Conservation (phyloP, 2,888 invertebrate species). For the Eupeodes luniger region DNA sequence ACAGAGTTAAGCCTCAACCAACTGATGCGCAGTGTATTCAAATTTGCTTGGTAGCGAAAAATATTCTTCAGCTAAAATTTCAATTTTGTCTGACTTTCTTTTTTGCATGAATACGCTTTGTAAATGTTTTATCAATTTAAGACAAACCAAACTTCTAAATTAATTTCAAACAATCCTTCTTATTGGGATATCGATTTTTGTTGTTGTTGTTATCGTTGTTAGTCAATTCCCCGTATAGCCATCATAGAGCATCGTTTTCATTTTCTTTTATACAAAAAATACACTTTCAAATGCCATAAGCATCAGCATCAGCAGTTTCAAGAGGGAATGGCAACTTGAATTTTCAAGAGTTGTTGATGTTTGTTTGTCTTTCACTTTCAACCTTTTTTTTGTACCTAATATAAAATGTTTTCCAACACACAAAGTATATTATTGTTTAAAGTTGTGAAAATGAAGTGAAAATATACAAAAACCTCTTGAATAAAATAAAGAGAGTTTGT, state of each 20-base stretch:
- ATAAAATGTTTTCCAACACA: not conserved
- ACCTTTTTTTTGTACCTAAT: not conserved
- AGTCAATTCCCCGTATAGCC: not conserved
- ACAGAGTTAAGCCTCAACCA: no score
- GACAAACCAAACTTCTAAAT: not conserved
- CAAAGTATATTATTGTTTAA: not conserved
- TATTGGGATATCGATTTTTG: constrained; percentile 12
- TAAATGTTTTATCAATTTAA: not conserved
- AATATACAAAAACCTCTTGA: not conserved
- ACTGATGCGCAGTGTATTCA: not conserved
- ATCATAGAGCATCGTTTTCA: not conserved
- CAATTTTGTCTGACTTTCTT: no score
- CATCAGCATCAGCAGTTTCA: not conserved
- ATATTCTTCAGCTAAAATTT: no score
- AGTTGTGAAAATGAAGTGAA: not conserved
- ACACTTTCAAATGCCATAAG: constrained; percentile 1
- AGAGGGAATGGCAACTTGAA: not conserved
- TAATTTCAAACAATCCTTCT: not conserved
- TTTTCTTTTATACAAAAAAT: not conserved
- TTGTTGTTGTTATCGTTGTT: not conserved
- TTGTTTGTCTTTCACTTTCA: constrained; percentile 38
- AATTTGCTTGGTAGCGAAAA: not conserved
- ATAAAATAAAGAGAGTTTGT: not conserved
- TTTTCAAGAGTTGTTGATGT: constrained; percentile 1
- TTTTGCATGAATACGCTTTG: not conserved